Conservation (phyloP, 2,888 invertebrate genomes). For the Nymphalis polychloros region DNA sequence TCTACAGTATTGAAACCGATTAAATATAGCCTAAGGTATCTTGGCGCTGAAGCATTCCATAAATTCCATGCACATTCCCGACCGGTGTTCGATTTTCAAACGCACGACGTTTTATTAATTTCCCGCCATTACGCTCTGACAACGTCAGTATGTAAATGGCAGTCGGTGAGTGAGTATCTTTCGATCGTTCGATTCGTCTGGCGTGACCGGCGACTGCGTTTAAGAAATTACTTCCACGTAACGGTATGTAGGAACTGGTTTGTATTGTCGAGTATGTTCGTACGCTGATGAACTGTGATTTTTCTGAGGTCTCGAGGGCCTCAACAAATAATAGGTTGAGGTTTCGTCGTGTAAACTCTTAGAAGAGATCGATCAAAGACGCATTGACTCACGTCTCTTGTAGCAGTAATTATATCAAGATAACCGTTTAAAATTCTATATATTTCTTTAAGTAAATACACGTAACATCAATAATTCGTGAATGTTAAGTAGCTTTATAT, state of each 20-base stretch:
- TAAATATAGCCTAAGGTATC: conserved; percentile 11
- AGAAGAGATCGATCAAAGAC: conserved; percentile 22
- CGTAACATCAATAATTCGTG: not conserved
- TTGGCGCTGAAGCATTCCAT: conserved; percentile 7
- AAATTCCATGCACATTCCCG: conserved; percentile 26
- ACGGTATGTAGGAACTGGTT: conserved; percentile 72
- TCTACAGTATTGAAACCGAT: not conserved
- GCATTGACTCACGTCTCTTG: not conserved
- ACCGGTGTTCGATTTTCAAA: conserved; percentile 41
- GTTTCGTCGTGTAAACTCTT: conserved; percentile 19
- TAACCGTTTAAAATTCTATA: not conserved
- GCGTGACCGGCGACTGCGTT: conserved; percentile 62
- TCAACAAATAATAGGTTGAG: conserved; percentile 38
- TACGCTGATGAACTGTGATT: conserved; percentile 60
- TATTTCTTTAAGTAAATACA: not conserved
- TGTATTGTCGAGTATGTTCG: conserved; percentile 55
- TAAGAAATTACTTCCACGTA: conserved; percentile 73
- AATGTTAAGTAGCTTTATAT: not conserved
- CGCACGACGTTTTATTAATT: conserved; percentile 43
- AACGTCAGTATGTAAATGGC: conserved; percentile 50
- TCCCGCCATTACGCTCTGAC: conserved; percentile 44
- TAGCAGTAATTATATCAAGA: not conserved
- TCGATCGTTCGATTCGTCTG: conserved; percentile 49
- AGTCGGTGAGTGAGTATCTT: conserved; percentile 41
- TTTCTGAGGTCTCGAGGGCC: conserved; percentile 52